Base-by-base conservation (phyloP, 2,113 vertebrate genomes). In the Odontesthes bonariensis region DNA sequence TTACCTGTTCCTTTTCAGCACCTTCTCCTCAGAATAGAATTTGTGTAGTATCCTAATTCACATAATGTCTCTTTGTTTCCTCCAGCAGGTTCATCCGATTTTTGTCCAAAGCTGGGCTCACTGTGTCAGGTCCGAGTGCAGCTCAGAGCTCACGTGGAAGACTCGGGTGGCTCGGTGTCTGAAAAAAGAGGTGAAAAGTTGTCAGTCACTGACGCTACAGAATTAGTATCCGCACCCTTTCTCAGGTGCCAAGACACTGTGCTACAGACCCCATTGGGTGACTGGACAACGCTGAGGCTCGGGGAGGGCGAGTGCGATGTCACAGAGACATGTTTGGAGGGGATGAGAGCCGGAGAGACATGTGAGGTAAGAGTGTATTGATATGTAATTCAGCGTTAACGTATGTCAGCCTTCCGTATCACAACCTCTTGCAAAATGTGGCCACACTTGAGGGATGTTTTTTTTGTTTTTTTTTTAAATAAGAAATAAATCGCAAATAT, bases 241-340 rank as follows among this genome's bases (percentile, higher is more conserved):
- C 83, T 69, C n/a, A 84, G 88, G 83, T 81, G 82, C 53, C 92
- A 63, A 46, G 86, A 87, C 31, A 83, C 93, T 42, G 90, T 91
- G 31, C 88, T 95, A 56, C 94, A 94, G 83, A 78, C 94, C 47
- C 91, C 88, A 40, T 87, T 90, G 58, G 94, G 89, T 79, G 86
- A 81, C 10, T 97, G 94, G 95, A 90, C 70, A 6, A 62, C 84
- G 0, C 32, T 95, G 69, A 89, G 82, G 46, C 69, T 95, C 0
- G 95, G 95, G 17, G 95, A 94, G 27, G 95, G 93, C 0, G 94
- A 96, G 77, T 96, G 95, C 8, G 95, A 95, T 8, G 40, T 96
- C 22, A 79, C 91, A 52, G 97, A 97, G 64, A 86, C 93, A 2
- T 97, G 96, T 67, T 67, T 98, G 76, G 96, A 96, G 61, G 88